A percentile compares a stretch with the other conserved stretches of the same genome.
These are phyloP conservation scores for Cotesia typhae DNA, from an alignment of 1,140 invertebrate genomes.

Conservation along the genomic window DNA sequence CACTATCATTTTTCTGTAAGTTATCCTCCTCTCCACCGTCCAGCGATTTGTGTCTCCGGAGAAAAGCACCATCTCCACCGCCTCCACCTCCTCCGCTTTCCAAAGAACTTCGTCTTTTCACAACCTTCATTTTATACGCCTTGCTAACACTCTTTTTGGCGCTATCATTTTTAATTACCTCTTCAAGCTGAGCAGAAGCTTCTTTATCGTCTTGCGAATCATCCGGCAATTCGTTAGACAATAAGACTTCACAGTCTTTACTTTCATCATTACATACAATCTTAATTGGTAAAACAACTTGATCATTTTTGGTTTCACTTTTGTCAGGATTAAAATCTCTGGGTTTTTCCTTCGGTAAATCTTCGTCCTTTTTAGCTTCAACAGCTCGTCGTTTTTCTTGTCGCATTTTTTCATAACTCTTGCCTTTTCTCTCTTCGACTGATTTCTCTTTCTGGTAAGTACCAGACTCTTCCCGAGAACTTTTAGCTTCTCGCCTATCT, in stretches of 20 bases:
- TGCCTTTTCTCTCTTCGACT: slow-evolving; percentile 58
- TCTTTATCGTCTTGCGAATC: no score
- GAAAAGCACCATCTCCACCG: slow-evolving; percentile 55
- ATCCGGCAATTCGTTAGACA: no score
- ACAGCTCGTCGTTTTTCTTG: slow-evolving; percentile 59
- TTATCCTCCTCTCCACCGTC: slow-evolving; percentile 69
- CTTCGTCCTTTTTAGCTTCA: slow-evolving; percentile 38
- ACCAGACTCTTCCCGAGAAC: slow-evolving; percentile 46
- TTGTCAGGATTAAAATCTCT: neutral
- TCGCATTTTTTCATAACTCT: slow-evolving; percentile 65
- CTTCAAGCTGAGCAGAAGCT: no score
- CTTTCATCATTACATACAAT: no score
- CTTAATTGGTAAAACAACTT: slow-evolving; percentile 9
- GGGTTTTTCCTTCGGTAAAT: slow-evolving; percentile 46
- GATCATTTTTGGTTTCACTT: slow-evolving; percentile 10
- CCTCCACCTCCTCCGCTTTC: slow-evolving; percentile 66
- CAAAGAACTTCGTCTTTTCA: slow-evolving; percentile 68
- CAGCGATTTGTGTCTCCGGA: slow-evolving; percentile 68
- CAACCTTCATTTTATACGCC: slow-evolving; percentile 45
- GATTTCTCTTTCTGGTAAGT: slow-evolving; percentile 51
- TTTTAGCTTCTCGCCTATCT: slow-evolving; percentile 42
- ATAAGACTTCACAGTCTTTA: no score
- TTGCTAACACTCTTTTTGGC: slow-evolving; percentile 37
- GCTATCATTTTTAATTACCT: neutral
- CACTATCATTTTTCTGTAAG: slow-evolving; percentile 66